Base-by-base conservation (phyloP, 2,113 vertebrate species). In the Zeus faber region DNA sequence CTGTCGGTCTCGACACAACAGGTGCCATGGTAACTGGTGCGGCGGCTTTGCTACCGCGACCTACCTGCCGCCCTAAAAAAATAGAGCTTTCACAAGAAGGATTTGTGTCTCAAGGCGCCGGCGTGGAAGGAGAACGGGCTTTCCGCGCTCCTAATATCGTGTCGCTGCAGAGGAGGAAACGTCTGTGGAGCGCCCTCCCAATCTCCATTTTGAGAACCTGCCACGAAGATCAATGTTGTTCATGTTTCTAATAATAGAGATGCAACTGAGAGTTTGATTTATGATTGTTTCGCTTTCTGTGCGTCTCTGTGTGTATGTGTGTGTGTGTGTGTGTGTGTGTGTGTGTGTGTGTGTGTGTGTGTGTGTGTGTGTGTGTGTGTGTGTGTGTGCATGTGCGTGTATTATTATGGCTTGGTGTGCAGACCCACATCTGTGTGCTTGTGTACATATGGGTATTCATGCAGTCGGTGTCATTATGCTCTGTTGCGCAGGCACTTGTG, bases 1-100 rank as follows among this genome's bases (percentile, higher is more conserved):
- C 56, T 48, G 49, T 65, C 45, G 49, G 43, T 29, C 35, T 58
- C n/a, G 48, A 17, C 54, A 31, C 29, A 51, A n/a, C 22, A 16
- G 65, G 51, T 70, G 49, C 65, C 70, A 70, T 74, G 66, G 70
- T 53, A 74, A 70, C 48, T 54, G 20, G 43, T 37, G 33, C 41
- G 6, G 46, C 58, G 49, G 50, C 43, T 47, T 3, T 45, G 46
- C 51, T 18, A 57, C 31, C 6, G 49, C 37, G 29, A 37, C 21
- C 21, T n/a, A 23, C 49, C 47, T 13, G 11, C 49, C 23, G 49
- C 13, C 5, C 9, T 13, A 13, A 37, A 3, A 14, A 18, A 49
- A 29, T 13, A n/a, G 47, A 49, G 47, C 27, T 24, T 47, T 25
- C 27, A 31, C 16, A 18, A 18, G 17, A 25, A 49, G 11, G 18